Evolutionary conservation across 2,113 vertebrate genomes (phyloP).

Genomic region (Bathybates hornii): DNA sequence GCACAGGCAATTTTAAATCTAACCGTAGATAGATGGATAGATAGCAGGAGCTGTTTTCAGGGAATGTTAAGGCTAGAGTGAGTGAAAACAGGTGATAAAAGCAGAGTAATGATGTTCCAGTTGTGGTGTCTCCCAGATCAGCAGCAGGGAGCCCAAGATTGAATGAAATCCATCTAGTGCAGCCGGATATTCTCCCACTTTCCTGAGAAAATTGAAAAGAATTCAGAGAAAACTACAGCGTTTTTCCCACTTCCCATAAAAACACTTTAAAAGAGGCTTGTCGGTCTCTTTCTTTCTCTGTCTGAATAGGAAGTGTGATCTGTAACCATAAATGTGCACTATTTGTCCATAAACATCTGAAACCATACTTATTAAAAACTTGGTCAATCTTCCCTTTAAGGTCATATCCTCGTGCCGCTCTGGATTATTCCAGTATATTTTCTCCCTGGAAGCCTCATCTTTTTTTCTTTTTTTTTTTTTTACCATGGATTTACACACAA

Average conservation of each 20-base stretch:
- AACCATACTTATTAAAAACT: neutral
- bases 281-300: neutral
- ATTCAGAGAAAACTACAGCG: neutral
- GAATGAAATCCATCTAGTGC: slow-evolving; percentile 23
- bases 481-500: neutral
- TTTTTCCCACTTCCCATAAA: neutral
- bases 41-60: slow-evolving; percentile 18
- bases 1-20: slow-evolving; percentile 38
- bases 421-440: neutral
- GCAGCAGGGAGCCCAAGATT: slow-evolving; percentile 8
- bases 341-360: neutral
- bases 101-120: slow-evolving; percentile 40
- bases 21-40: slow-evolving; percentile 22
- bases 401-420: neutral
- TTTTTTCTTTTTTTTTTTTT: fast-evolving
- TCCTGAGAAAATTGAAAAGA: neutral
- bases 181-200: neutral
- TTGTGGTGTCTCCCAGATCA: slow-evolving; percentile 4
- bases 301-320: neutral
- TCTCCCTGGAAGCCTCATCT: neutral
- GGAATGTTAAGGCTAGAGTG: neutral
- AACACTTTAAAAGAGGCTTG: neutral
- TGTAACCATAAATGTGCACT: neutral
- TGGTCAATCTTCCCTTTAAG: neutral
- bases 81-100: slow-evolving; percentile 42